A percentile compares a stretch with the other conserved stretches of the same genome.
Evolutionary conservation across 2,888 invertebrate genomes (phyloP).

Genomic region (Drosophila meridiana): DNA sequence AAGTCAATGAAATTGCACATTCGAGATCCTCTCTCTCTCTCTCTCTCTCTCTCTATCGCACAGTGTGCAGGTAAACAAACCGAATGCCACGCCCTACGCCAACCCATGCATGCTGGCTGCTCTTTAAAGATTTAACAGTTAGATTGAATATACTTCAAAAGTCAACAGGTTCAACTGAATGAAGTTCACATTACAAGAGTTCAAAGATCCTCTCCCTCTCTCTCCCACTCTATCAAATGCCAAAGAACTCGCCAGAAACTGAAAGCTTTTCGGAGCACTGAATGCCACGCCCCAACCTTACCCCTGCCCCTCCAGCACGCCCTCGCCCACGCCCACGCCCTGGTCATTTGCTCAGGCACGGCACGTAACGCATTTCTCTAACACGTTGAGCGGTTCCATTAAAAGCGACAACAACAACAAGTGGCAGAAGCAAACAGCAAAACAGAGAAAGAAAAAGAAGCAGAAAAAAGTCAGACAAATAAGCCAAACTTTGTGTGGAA

Average conservation of each 20-base stretch:
- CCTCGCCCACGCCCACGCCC: constrained; percentile 14
- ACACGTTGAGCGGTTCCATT: constrained; percentile 56
- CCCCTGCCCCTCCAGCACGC: background rate
- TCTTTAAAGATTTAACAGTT: constrained; percentile 4
- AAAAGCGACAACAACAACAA: constrained; percentile 29
- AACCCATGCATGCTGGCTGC: background rate
- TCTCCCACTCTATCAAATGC: background rate
- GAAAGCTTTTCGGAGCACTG: constrained; percentile 7
- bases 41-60: background rate
- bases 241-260: constrained; percentile 8
- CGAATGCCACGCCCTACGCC: background rate
- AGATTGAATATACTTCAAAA: background rate
- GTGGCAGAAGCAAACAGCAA: constrained; percentile 33
- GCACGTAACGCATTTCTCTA: constrained; percentile 78
- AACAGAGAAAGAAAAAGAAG: constrained; percentile 12
- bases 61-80: background rate
- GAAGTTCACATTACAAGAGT: constrained; percentile 2
- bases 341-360: constrained; percentile 49
- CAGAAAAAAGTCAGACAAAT: constrained; percentile 44
- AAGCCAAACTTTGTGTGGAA: constrained; percentile 64
- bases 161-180: constrained; percentile 14
- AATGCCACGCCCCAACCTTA: constrained; percentile 4
- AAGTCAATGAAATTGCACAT: constrained; percentile 5
- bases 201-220: constrained; percentile 22
- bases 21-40: background rate